Conservation (phyloP, 1,140 invertebrate species). For the Aricia agestis region DNA sequence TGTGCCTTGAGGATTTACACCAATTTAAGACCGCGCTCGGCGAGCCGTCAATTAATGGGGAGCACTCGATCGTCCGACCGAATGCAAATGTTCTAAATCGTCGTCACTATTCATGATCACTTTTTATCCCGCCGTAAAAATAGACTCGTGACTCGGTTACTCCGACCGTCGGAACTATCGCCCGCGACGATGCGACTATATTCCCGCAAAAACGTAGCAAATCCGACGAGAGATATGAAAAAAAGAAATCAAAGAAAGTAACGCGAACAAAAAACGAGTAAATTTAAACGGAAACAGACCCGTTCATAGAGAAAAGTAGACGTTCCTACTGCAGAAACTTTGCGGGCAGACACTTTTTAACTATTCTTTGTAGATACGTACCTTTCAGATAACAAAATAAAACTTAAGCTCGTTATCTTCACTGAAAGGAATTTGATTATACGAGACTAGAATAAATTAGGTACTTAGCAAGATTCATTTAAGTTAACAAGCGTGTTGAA, state of each 20-base stretch:
- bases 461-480: slow-evolving; percentile 15
- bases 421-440: slow-evolving; percentile 16
- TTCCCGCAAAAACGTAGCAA: slow-evolving; percentile 42
- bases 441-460: slow-evolving; percentile 15
- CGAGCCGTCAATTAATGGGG: slow-evolving; percentile 65
- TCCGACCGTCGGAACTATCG: neutral
- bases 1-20: slow-evolving; percentile 74
- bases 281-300: slow-evolving; percentile 69
- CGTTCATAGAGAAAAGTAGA: slow-evolving; percentile 66
- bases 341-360: slow-evolving; percentile 50
- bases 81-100: slow-evolving; percentile 41
- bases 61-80: slow-evolving; percentile 43
- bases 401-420: slow-evolving; percentile 24
- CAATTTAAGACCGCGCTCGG: slow-evolving; percentile 68
- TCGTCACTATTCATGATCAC: slow-evolving; percentile 18
- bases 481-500: slow-evolving; percentile 12
- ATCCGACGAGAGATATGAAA: slow-evolving; percentile 59
- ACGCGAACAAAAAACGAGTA: slow-evolving; percentile 52
- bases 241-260: slow-evolving; percentile 54
- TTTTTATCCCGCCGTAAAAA: slow-evolving; percentile 2
- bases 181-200: slow-evolving; percentile 26
- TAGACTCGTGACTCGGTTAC: neutral
- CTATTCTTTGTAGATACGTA: slow-evolving; percentile 52
- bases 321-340: slow-evolving; percentile 63
- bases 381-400: slow-evolving; percentile 44